phyloP scores from a whole-genome alignment of 2,797 vertebrate genomes.

The Oreortyx pictus region DNA sequence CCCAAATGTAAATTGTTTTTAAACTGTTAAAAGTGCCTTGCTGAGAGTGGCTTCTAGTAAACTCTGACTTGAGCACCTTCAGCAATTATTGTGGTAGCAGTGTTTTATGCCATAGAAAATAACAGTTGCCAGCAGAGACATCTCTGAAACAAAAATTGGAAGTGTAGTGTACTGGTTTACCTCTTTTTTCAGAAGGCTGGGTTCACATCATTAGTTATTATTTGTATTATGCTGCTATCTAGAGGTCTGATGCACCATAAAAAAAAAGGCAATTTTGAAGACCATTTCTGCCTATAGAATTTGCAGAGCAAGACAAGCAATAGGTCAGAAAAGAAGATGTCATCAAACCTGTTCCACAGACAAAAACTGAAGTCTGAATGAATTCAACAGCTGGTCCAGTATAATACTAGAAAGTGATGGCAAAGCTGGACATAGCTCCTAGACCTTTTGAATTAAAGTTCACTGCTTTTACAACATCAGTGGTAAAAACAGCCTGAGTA shows the following conservation, averaged over 20 bases:
- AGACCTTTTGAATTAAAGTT: background rate
- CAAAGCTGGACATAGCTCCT: background rate
- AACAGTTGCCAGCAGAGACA: background rate
- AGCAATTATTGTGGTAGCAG: background rate
- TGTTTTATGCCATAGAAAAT: background rate
- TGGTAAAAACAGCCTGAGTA: background rate
- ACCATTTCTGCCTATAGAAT: background rate
- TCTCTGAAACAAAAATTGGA: background rate
- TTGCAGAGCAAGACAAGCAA: background rate
- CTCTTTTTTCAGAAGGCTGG: background rate
- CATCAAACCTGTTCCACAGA: background rate
- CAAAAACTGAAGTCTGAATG: background rate
- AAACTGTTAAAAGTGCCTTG: background rate
- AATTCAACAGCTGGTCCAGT: background rate
- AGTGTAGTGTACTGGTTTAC: background rate
- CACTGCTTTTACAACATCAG: background rate
- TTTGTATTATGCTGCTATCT: conserved; percentile 59
- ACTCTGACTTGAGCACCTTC: background rate
- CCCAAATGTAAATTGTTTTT: background rate
- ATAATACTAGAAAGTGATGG: background rate
- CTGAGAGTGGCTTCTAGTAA: background rate
- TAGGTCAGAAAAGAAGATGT: background rate
- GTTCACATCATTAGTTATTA: conserved; percentile 25
- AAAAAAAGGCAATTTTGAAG: background rate
- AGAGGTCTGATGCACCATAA: conserved; percentile 13